Conservation (phyloP, 2,797 vertebrate genomes). For the Taeniopygia guttata region DNA sequence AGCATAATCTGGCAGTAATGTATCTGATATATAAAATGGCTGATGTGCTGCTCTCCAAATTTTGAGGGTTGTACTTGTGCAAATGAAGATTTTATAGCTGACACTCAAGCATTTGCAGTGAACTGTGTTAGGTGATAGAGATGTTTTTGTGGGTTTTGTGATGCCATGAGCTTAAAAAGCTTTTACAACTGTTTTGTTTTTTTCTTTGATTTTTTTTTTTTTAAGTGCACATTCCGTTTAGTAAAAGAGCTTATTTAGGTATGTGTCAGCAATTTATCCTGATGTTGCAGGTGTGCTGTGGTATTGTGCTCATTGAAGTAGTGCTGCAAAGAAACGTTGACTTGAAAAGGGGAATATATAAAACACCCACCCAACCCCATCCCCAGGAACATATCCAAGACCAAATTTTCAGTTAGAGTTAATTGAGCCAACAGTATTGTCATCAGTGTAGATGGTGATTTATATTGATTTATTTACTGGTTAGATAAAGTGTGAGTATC, state of each 20-base stretch:
- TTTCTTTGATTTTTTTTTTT: not conserved
- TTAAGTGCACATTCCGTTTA: accelerated
- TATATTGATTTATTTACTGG: not conserved
- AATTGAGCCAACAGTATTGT: not conserved
- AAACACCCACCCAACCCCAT: accelerated
- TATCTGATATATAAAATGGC: not conserved
- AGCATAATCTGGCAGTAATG: not conserved
- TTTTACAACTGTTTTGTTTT: not conserved
- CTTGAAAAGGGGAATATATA: not conserved
- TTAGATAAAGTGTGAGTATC: not conserved
- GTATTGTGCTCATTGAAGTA: accelerated
- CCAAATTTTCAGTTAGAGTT: not conserved
- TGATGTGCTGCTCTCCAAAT: not conserved
- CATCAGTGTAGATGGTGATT: not conserved
- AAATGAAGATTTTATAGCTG: not conserved
- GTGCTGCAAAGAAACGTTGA: not conserved
- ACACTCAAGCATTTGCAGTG: accelerated
- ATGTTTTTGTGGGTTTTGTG: not conserved
- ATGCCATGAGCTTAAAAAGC: not conserved
- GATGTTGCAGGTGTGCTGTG: not conserved
- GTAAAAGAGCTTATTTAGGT: not conserved
- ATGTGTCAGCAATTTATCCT: not conserved
- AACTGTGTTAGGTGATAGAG: not conserved
- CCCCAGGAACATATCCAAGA: not conserved
- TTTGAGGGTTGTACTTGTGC: not conserved